Conservation (phyloP, 2,888 invertebrate genomes). For the Bombylius discolor region DNA sequence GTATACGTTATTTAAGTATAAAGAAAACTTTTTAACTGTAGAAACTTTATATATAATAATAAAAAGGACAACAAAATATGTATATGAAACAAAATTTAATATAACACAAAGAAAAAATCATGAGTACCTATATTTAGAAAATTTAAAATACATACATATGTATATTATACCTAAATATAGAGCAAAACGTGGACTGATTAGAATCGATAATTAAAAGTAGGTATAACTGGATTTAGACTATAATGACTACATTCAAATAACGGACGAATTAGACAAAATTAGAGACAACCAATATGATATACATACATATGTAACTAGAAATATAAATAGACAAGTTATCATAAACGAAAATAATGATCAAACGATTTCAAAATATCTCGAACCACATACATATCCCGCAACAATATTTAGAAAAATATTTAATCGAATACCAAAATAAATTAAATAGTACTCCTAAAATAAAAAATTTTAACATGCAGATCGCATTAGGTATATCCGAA, state of each 20-base stretch:
- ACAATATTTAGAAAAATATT: too few relatives aligned
- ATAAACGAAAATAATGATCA: conserved; percentile 1
- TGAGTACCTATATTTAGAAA: neutral
- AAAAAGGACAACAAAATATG: too few relatives aligned
- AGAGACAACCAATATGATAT: neutral
- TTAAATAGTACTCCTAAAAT: too few relatives aligned
- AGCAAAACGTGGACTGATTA: neutral
- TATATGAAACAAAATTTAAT: too few relatives aligned
- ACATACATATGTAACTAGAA: too few relatives aligned
- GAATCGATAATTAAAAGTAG: neutral
- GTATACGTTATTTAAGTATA: too few relatives aligned
- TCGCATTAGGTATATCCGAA: too few relatives aligned
- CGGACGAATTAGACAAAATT: neutral
- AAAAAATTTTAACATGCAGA: too few relatives aligned
- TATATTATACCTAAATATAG: neutral
- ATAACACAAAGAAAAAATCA: too few relatives aligned
- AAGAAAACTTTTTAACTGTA: too few relatives aligned
- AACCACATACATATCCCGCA: conserved; percentile 3
- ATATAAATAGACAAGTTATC: neutral
- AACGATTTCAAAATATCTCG: neutral
- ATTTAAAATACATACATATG: too few relatives aligned
- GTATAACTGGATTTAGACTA: conserved; percentile 1
- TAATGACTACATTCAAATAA: neutral
- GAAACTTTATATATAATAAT: neutral
- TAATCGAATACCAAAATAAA: too few relatives aligned